These are phyloP conservation scores for Ammospiza maritima DNA, from an alignment of 2,797 vertebrate genomes.

Conservation along the genomic window DNA sequence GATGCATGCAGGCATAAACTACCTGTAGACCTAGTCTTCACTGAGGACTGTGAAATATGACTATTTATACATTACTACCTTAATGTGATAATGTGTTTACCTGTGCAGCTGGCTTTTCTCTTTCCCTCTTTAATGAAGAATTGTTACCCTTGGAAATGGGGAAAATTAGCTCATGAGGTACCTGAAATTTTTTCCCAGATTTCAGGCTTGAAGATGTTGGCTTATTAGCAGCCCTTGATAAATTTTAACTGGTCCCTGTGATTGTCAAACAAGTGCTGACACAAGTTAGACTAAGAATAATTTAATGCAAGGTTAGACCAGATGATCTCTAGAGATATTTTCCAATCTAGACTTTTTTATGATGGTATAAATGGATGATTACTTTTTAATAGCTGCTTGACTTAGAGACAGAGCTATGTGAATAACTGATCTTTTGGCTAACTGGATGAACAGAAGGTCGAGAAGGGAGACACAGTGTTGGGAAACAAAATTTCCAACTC, in stretches of 20 bases:
- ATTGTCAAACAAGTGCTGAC: slow-evolving; percentile 6
- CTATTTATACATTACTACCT: not conserved
- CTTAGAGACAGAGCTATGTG: not conserved
- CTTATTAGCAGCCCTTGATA: not conserved
- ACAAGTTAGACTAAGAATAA: slow-evolving; percentile 15
- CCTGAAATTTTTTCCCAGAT: not conserved
- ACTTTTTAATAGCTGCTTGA: not conserved
- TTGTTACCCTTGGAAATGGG: not conserved
- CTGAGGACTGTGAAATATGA: not conserved
- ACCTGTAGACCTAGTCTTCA: not conserved
- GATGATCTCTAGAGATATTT: slow-evolving; percentile 41
- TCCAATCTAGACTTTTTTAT: slow-evolving; percentile 30
- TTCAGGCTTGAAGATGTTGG: not conserved
- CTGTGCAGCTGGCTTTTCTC: not conserved
- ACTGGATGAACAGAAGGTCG: not conserved
- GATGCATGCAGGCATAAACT: not conserved
- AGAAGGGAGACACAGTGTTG: not conserved
- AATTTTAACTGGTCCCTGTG: not conserved
- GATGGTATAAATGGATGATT: slow-evolving; percentile 4
- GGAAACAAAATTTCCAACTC: slow-evolving; percentile 14
- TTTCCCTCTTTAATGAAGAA: not conserved
- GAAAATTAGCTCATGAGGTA: not conserved
- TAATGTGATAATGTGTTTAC: not conserved
- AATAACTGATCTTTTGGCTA: slow-evolving; percentile 35
- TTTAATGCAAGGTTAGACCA: slow-evolving; percentile 31